A percentile compares a stretch with the other conserved stretches of the same genome.
These are phyloP conservation scores for Apus apus DNA, from an alignment of 2,113 vertebrate species.

Conservation along the genomic window DNA sequence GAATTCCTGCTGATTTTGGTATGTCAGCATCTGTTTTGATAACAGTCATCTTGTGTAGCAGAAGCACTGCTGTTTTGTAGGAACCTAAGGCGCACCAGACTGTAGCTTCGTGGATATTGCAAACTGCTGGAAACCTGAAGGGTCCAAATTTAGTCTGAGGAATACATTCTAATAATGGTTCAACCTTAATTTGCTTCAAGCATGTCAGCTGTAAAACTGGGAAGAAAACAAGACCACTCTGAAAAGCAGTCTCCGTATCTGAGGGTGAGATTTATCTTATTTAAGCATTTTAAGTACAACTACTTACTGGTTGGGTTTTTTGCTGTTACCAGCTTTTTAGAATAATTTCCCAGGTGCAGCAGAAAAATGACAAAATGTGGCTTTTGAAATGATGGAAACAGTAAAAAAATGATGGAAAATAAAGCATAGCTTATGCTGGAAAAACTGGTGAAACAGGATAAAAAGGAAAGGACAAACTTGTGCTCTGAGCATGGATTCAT, in stretches of 20 bases:
- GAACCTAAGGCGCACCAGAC: background rate
- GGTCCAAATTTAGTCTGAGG: background rate
- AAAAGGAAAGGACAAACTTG: background rate
- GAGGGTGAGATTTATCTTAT: background rate
- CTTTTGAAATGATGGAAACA: background rate
- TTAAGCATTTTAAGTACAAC: background rate
- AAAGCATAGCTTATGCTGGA: background rate
- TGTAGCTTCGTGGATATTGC: background rate
- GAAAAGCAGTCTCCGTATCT: background rate
- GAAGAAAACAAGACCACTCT: background rate
- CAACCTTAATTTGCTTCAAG: background rate
- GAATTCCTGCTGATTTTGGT: slow-evolving; percentile 41
- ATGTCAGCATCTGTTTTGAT: slow-evolving; percentile 2
- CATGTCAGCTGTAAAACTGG: background rate
- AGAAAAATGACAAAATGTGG: background rate
- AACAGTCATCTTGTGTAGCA: background rate
- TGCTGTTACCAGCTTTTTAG: background rate
- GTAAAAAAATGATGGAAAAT: background rate
- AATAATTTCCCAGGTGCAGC: background rate
- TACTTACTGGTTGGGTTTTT: background rate
- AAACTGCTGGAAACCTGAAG: background rate
- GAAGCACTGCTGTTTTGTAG: background rate
- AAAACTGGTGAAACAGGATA: background rate
- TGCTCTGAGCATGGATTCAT: background rate
- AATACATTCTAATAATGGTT: background rate